Evolutionary conservation across 2,113 vertebrate species (phyloP), one percentile per base, ranked within the genome.

Genomic region (Rhea americana): DNA sequence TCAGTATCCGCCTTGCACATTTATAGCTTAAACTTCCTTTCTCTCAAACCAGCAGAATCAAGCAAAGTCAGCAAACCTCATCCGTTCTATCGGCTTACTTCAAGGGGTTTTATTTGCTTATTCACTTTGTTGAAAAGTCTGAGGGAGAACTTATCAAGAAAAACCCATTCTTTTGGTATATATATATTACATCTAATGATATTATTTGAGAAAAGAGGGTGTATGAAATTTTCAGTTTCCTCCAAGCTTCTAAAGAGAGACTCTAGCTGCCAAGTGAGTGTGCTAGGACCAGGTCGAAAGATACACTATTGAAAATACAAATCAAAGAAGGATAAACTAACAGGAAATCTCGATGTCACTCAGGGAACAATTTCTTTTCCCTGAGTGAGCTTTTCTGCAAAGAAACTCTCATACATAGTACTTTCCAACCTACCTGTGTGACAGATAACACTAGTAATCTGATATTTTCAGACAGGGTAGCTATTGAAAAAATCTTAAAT

Each of bases 381-480:
- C 78, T 74, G 7, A 1, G 14, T 80, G 81, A 91, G 53, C 15
- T 74, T 80, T 53, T 70, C 0, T 0, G 45, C 59, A 94, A 89
- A 87, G 17, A 92, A 82, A 24, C 28, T 61, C 67, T 72, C 15
- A n/a, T 2, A 9, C 26, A 45, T 30, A 85, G 66, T 74, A 73
- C 67, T 87, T 91, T 83, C 5, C 83, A 84, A 70, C 66, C 84
- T 55, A 43, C 82, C 72, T 87, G 0, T 78, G 43, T 94, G 84
- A 85, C 58, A 77, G 50, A n/a, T 89, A 96, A 91, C 72, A 85
- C n/a, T 78, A 87, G 68, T 35, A 91, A 89, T 82, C 45, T 85
- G 47, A 1, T 93, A 76, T 59, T 65, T 65, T 73, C 41, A 93
- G 89, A 59, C 84, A 89, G 61, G 77, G 67, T 21, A 87, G 93